phyloP scores from a whole-genome alignment of 2,113 vertebrate species.

The Hyperopisus bebe region DNA sequence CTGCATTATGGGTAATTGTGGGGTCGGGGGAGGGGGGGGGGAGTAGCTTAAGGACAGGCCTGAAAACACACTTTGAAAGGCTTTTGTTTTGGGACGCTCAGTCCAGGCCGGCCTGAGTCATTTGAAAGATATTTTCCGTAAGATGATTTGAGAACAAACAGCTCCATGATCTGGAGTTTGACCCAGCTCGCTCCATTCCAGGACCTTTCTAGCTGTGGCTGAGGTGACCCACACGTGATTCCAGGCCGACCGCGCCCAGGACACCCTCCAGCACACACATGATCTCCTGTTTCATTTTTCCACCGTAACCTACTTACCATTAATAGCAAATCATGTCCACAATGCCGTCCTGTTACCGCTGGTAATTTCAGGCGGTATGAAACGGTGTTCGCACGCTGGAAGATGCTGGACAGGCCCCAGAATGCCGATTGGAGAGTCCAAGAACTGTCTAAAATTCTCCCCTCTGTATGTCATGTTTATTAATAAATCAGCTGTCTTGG shows the following conservation, averaged over 20 bases:
- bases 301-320: neutral
- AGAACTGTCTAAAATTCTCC: neutral
- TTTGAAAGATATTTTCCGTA: neutral
- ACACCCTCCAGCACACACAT: neutral
- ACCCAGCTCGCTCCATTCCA: neutral
- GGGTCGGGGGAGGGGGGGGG: neutral
- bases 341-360: neutral
- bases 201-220: neutral
- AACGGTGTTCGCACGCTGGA: neutral
- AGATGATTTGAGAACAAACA: neutral
- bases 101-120: neutral
- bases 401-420: neutral
- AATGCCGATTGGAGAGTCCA: neutral
- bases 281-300: neutral
- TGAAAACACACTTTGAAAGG: neutral
- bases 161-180: neutral
- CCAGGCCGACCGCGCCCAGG: neutral
- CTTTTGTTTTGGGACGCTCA: neutral
- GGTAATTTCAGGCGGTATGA: neutral
- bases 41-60: neutral
- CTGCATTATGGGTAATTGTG: neutral
- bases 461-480: neutral
- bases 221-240: neutral
- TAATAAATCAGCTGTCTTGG: neutral
- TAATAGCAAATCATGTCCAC: neutral